These are phyloP conservation scores for Drosophila kanapiae DNA, from an alignment of 1,140 invertebrate genomes.

Conservation along the genomic window DNA sequence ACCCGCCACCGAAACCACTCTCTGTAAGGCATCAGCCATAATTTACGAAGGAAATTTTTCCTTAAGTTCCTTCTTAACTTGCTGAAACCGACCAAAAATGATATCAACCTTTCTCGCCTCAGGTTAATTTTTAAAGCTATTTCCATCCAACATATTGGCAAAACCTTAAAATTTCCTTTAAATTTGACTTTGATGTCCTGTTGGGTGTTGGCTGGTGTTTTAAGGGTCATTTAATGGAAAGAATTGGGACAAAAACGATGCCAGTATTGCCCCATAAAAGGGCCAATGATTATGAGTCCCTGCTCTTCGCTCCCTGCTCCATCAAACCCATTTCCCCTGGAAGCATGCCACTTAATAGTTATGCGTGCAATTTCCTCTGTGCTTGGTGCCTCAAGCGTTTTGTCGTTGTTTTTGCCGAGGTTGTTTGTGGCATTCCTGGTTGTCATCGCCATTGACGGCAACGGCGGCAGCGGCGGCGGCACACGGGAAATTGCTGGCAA, in stretches of 20 bases:
- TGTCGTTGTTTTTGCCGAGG: slow-evolving; percentile 44
- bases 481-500: slow-evolving; percentile 72
- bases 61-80: background rate
- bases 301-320: background rate
- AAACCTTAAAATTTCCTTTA: background rate
- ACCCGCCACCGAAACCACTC: too few relatives aligned
- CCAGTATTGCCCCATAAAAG: slow-evolving; percentile 34
- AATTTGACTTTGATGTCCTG: slow-evolving; percentile 10
- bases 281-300: slow-evolving; percentile 64
- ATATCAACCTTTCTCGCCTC: background rate
- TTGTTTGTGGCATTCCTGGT: slow-evolving; percentile 41
- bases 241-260: slow-evolving; percentile 21
- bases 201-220: slow-evolving; percentile 30
- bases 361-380: slow-evolving; percentile 81
- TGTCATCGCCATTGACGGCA: slow-evolving; percentile 32
- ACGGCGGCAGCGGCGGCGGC: background rate
- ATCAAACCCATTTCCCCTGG: slow-evolving; percentile 11
- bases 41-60: background rate
- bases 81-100: background rate
- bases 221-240: slow-evolving; percentile 61
- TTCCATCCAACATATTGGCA: background rate
- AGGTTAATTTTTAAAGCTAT: background rate
- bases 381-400: slow-evolving; percentile 63
- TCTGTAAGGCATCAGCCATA: background rate
- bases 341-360: slow-evolving; percentile 79